phyloP scores from a whole-genome alignment of 2,797 vertebrate genomes.

The Sebastes cheni region DNA sequence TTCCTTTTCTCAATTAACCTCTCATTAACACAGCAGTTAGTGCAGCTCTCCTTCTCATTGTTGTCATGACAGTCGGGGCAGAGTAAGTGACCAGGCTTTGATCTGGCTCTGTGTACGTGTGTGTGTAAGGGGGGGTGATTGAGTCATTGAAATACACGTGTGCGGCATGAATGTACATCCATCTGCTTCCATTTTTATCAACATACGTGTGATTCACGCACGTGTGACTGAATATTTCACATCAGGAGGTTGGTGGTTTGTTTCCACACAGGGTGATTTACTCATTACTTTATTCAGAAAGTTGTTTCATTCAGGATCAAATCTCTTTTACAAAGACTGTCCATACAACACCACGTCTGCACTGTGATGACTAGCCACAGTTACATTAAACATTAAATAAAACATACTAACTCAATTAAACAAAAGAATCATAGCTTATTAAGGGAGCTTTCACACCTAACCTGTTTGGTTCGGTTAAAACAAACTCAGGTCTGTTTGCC shows the following conservation, averaged over 20 bases:
- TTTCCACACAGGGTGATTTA: neutral
- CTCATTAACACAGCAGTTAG: conserved; percentile 37
- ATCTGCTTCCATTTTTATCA: neutral
- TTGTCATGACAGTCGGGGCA: conserved; percentile 9
- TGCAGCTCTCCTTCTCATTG: conserved; percentile 5
- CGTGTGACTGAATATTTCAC: neutral
- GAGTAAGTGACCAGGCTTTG: conserved; percentile 18
- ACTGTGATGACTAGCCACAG: neutral
- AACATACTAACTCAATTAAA: neutral
- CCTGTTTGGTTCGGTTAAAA: too few species aligned
- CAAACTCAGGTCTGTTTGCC: too few species aligned
- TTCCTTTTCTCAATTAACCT: conserved; percentile 1
- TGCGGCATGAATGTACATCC: neutral
- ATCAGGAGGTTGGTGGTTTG: neutral
- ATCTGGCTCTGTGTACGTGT: neutral
- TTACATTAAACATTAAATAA: neutral
- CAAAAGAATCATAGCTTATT: too few species aligned
- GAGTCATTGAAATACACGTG: neutral
- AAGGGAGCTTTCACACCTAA: too few species aligned
- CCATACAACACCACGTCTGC: neutral
- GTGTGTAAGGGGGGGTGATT: neutral
- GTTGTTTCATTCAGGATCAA: neutral
- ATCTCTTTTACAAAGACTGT: neutral
- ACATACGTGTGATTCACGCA: neutral
- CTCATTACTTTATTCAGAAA: neutral